A percentile compares a stretch with the other conserved stretches of the same genome.
Conservation (phyloP, 2,888 invertebrate genomes). For the Chrysolina americana region DNA sequence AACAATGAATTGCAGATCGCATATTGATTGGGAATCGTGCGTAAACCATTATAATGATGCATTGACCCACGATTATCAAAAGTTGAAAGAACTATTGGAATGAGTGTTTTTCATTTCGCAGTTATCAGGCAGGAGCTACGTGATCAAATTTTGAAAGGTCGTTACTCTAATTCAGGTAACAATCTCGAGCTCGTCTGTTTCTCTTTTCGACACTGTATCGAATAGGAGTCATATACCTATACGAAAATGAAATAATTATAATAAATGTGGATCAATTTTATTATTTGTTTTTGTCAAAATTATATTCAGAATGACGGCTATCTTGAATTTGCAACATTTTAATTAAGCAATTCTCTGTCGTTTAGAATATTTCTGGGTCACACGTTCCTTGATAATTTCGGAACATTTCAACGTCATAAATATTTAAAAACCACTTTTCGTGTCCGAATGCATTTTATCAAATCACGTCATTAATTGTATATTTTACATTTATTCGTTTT, state of each 20-base stretch:
- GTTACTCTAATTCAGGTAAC: not conserved
- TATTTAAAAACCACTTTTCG: not conserved
- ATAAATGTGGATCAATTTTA: too few species aligned
- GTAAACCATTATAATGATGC: conserved; percentile 25
- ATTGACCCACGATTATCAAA: conserved; percentile 37
- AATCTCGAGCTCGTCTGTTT: too few species aligned
- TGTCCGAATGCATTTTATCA: not conserved
- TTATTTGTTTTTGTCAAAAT: too few species aligned
- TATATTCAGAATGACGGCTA: too few species aligned
- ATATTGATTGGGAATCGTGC: conserved; percentile 25
- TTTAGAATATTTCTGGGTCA: not conserved
- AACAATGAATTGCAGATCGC: conserved; percentile 5
- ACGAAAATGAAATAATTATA: too few species aligned
- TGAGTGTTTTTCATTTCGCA: conserved; percentile 36
- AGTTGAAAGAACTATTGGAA: conserved; percentile 36
- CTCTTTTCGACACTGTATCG: too few species aligned
- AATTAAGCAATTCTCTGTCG: too few species aligned
- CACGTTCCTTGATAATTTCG: not conserved
- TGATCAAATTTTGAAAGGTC: conserved; percentile 18
- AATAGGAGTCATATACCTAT: too few species aligned
- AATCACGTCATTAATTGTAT: conserved; percentile 31
- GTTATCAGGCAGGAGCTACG: conserved; percentile 1
- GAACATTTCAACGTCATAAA: not conserved
- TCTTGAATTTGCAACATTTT: not conserved
- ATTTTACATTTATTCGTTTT: too few species aligned